A percentile compares a stretch with the other conserved stretches of the same genome.
Conservation (phyloP, 1,140 invertebrate genomes). For the Antheraea pernyi region DNA sequence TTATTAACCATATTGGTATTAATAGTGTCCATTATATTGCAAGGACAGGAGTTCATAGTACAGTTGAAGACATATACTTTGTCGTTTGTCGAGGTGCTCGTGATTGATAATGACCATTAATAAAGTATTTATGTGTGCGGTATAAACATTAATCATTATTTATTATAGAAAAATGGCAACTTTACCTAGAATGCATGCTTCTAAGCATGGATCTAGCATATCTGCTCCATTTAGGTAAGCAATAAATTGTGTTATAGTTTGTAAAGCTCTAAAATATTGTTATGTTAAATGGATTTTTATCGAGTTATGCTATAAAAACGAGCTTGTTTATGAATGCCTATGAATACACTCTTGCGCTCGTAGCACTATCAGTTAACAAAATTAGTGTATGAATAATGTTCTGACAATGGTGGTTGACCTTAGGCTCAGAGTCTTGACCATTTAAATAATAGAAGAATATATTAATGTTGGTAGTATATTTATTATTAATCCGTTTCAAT, state of each 20-base stretch:
- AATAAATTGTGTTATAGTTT: too few relatives aligned
- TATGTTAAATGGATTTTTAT: neutral
- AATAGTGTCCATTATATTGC: neutral
- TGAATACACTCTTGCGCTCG: neutral
- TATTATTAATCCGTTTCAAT: too few relatives aligned
- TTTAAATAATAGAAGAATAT: too few relatives aligned
- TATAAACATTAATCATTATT: neutral
- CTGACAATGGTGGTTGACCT: too few relatives aligned
- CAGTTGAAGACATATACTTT: neutral
- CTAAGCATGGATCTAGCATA: conserved; percentile 55
- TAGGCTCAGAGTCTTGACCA: too few relatives aligned
- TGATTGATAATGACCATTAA: conserved; percentile 5
- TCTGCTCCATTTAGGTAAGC: conserved; percentile 63
- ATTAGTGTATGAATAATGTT: too few relatives aligned
- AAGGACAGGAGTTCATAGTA: conserved; percentile 10
- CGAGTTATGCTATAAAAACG: neutral
- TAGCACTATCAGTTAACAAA: too few relatives aligned
- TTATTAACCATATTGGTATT: neutral
- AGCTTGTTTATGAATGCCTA: neutral
- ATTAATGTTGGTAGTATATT: too few relatives aligned
- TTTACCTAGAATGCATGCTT: conserved; percentile 61
- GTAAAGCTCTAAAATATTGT: neutral
- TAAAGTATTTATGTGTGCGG: neutral
- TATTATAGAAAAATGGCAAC: conserved; percentile 53
- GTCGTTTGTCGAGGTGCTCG: neutral